A percentile compares a stretch with the other conserved stretches of the same genome.
Evolutionary conservation across 2,113 vertebrate genomes (phyloP).

Genomic region (Cyprinodon brontotheroides): DNA sequence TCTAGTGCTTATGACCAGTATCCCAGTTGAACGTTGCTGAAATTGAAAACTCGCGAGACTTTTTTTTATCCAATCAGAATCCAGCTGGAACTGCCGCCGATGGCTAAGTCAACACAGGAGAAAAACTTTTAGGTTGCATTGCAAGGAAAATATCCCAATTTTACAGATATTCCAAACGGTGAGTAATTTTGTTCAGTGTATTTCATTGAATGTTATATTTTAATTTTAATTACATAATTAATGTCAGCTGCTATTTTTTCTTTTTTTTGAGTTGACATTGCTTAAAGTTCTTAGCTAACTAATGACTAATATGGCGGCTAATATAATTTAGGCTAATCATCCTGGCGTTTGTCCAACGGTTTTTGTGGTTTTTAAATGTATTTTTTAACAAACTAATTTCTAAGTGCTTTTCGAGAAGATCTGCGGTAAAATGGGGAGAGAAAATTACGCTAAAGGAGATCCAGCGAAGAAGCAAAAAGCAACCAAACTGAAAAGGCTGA

Average conservation of each 20-base stretch:
- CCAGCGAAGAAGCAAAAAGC: conserved; percentile 65
- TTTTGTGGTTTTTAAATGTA: too few relatives aligned
- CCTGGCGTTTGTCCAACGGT: too few relatives aligned
- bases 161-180: neutral
- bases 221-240: neutral
- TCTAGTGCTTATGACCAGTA: neutral
- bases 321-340: too few relatives aligned
- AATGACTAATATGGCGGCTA: too few relatives aligned
- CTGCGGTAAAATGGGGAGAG: conserved; percentile 59
- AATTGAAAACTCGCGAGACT: neutral
- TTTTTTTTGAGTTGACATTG: too few relatives aligned
- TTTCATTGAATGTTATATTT: neutral
- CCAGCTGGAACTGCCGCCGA: neutral
- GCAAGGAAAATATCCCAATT: neutral
- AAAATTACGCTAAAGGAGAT: conserved; percentile 63
- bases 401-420: neutral
- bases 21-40: neutral
- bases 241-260: too few relatives aligned
- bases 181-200: neutral
- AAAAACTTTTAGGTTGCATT: neutral
- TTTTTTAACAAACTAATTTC: neutral
- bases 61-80: conserved; percentile 52
- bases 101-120: too few relatives aligned
- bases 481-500: conserved; percentile 63
- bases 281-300: too few relatives aligned